Conservation (phyloP, 2,113 vertebrate genomes). For the Otis tarda region DNA sequence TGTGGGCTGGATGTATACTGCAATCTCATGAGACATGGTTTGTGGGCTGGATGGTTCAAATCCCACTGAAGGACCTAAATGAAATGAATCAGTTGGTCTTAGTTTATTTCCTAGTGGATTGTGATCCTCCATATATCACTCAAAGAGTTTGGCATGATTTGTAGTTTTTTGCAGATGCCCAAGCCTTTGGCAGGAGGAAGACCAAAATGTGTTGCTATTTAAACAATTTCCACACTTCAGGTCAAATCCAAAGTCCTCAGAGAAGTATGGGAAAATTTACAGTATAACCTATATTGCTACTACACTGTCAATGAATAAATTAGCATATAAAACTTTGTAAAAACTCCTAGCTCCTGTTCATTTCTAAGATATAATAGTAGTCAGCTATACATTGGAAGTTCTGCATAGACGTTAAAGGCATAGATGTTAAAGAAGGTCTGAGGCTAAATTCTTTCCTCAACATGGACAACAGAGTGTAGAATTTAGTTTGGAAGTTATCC, state of each 20-base stretch:
- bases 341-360: slow-evolving; percentile 5
- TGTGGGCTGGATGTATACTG: slow-evolving; percentile 49
- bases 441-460: neutral
- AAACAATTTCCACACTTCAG: slow-evolving; percentile 17
- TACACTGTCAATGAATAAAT: slow-evolving; percentile 25
- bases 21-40: slow-evolving; percentile 43
- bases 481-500: neutral
- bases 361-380: slow-evolving; percentile 7
- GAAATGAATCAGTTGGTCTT: slow-evolving; percentile 54
- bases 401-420: neutral
- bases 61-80: slow-evolving; percentile 47
- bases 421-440: neutral
- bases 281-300: neutral
- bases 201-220: slow-evolving; percentile 38
- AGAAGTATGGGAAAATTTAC: slow-evolving; percentile 22
- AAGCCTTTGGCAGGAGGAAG: slow-evolving; percentile 31
- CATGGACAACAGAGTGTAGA: neutral
- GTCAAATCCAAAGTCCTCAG: slow-evolving; percentile 24
- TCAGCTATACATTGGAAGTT: neutral
- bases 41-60: slow-evolving; percentile 61
- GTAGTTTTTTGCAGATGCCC: slow-evolving; percentile 31
- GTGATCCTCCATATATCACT: slow-evolving; percentile 49
- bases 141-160: slow-evolving; percentile 57
- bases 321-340: slow-evolving; percentile 50
- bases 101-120: slow-evolving; percentile 45